Evolutionary conservation across 2,888 invertebrate species (phyloP).

Genomic region (Napeogenes sylphis): DNA sequence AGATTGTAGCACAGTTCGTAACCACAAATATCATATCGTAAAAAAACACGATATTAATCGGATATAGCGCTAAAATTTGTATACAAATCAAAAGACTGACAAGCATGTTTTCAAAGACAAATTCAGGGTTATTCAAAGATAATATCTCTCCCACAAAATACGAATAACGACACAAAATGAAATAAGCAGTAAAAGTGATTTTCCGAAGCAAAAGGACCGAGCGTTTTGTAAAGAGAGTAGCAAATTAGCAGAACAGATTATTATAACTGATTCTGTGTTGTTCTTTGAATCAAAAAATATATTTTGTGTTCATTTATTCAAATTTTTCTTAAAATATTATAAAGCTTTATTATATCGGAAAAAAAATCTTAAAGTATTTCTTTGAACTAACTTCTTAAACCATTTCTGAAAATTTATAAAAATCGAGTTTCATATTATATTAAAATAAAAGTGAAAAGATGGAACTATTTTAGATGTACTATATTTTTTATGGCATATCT

Average conservation of each 20-base stretch:
- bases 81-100: conserved; percentile 11
- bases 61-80: neutral
- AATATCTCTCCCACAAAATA: conserved; percentile 21
- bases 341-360: too few species aligned
- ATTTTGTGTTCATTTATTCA: neutral
- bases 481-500: too few species aligned
- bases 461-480: too few species aligned
- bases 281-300: conserved; percentile 4
- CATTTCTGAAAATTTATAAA: neutral
- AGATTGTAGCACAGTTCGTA: too few species aligned
- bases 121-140: conserved; percentile 13
- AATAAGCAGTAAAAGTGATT: conserved; percentile 44
- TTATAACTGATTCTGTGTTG: conserved; percentile 36
- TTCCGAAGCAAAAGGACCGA: conserved; percentile 34
- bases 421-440: too few species aligned
- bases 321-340: too few species aligned
- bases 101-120: conserved; percentile 12
- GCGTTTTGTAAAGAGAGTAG: conserved; percentile 43
- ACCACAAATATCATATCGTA: neutral
- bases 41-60: conserved; percentile 1
- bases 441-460: too few species aligned
- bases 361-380: too few species aligned
- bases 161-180: conserved; percentile 34
- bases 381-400: neutral
- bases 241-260: conserved; percentile 50